phyloP scores from a whole-genome alignment of 2,113 vertebrate species.

The Amphiprion ocellaris region DNA sequence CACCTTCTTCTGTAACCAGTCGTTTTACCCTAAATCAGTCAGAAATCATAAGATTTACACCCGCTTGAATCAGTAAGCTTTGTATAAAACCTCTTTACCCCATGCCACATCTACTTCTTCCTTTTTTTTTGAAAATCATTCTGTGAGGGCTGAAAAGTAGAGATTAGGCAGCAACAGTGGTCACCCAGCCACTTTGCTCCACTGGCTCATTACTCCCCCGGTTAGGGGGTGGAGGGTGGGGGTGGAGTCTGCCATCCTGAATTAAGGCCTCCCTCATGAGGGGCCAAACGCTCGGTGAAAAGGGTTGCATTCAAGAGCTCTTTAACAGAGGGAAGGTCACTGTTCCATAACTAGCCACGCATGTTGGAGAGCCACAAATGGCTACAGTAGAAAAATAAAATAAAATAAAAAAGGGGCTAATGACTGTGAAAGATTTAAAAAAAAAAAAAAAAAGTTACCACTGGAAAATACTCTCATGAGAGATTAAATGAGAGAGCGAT shows the following conservation, averaged over 20 bases:
- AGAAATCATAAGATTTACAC: background rate
- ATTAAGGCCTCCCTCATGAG: constrained; percentile 56
- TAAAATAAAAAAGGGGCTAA: constrained; percentile 15
- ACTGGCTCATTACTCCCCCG: constrained; percentile 51
- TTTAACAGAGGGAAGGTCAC: constrained; percentile 44
- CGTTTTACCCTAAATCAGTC: constrained; percentile 27
- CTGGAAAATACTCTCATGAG: constrained; percentile 45
- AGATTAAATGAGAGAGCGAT: constrained; percentile 47
- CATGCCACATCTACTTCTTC: background rate
- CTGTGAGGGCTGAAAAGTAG: constrained; percentile 4
- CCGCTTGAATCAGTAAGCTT: constrained; percentile 11
- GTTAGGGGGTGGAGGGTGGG: background rate
- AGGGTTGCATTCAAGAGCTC: constrained; percentile 47
- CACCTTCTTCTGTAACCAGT: constrained; percentile 15
- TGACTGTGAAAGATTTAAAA: constrained; percentile 27
- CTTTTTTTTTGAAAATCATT: background rate
- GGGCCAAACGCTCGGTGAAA: constrained; percentile 48
- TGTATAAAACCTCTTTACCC: constrained; percentile 9
- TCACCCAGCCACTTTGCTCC: constrained; percentile 54
- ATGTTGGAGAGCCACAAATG: constrained; percentile 50
- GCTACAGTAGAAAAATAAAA: constrained; percentile 11
- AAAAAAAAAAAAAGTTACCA: constrained; percentile 27
- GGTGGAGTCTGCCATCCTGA: constrained; percentile 52
- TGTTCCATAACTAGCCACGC: constrained; percentile 25
- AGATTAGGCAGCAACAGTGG: constrained; percentile 43